Base-by-base conservation (phyloP, 2,888 invertebrate species). In the Zygothrica quintamaculata region DNA sequence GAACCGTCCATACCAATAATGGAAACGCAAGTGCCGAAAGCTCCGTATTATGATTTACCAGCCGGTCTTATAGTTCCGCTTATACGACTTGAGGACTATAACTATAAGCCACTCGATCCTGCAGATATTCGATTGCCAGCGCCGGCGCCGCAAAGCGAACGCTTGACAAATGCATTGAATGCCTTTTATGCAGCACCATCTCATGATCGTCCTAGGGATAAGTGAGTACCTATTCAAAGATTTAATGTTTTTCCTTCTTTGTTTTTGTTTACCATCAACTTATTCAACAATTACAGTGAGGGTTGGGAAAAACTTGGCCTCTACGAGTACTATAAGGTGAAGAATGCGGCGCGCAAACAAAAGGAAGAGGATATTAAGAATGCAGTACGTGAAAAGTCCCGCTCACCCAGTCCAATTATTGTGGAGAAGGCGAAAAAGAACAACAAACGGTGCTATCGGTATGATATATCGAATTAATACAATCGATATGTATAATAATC, bases 271-370 rank as follows among this genome's bases (percentile, higher is more conserved):
- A 4, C 26, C 8, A 26, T 26, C 4, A 4, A 26, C 5, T 25
- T n/a, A 15, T 52, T 11, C 15, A 7, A 15, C 2, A 18, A 3
- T 88, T 92, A 53, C 90, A 95, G 95, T 91, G 99, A 99, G 91
- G 99, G 99, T 25, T 99, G 99, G 99, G 99, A 99, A 91, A 98
- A 98, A 91, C 93, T 99, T 88, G 99, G 98, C 67, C 93, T 99
- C 53, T 98, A 98, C 91, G 99, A 99, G 92, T 99, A 98, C 92
- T 99, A 97, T 92, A 97, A 98, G 92, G 97, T 98, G 4, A 99
- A 99, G 92, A 96, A 97, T 90, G 94, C 95, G 61, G 97, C 98
- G 1, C 94, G 95, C 76, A 97, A 96, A 88, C 94, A 95, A 88
- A 97, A 97, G 89, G 96, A 97, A 86, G 96, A 97, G 68, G 95